phyloP scores from a whole-genome alignment of 2,888 invertebrate species.

The Gandaritis pyraliata region DNA sequence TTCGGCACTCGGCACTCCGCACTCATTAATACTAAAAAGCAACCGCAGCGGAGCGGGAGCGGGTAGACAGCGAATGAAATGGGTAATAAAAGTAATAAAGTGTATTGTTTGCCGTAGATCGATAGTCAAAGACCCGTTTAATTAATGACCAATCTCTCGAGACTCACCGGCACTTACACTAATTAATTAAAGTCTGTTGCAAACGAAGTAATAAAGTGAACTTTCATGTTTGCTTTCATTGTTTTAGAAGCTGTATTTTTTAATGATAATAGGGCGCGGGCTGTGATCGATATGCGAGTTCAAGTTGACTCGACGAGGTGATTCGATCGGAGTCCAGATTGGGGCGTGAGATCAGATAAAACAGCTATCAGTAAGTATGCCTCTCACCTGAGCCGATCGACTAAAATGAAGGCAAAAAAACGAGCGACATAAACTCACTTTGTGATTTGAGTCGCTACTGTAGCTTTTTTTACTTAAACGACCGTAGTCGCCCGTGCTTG shows the following conservation, averaged over 20 bases:
- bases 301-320: constrained; percentile 57
- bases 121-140: constrained; percentile 77
- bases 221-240: constrained; percentile 61
- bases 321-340: constrained; percentile 65
- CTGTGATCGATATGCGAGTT: constrained; percentile 39
- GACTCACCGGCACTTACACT: constrained; percentile 81
- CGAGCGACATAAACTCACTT: constrained; percentile 49
- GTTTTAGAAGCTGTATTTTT: constrained; percentile 58
- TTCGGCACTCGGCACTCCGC: constrained; percentile 43
- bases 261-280: constrained; percentile 38
- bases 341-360: constrained; percentile 61
- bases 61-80: constrained; percentile 66
- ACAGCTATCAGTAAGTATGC: constrained; percentile 54
- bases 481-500: constrained; percentile 43
- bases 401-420: constrained; percentile 49
- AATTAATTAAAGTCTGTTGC: constrained; percentile 77
- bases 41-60: constrained; percentile 49
- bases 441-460: constrained; percentile 54
- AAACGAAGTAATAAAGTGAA: constrained; percentile 69
- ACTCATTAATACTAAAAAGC: constrained; percentile 63
- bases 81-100: constrained; percentile 77
- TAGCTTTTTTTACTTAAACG: constrained; percentile 56
- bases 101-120: constrained; percentile 78
- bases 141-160: constrained; percentile 80
- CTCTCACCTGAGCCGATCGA: constrained; percentile 55